Evolutionary conservation across 1,140 invertebrate genomes (phyloP).

Genomic region (Hycleus cichorii): DNA sequence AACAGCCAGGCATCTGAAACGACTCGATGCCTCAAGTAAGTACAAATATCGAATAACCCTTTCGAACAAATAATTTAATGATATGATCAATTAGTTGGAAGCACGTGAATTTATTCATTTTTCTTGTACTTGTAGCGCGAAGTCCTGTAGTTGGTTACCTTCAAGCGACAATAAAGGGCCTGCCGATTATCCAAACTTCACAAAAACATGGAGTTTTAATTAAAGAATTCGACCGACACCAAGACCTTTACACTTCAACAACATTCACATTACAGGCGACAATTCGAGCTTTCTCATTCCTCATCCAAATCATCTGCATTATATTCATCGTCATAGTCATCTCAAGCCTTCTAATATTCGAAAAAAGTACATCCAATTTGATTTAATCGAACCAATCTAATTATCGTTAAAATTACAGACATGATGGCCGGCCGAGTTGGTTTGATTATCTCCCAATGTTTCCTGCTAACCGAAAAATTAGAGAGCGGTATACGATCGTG

Average conservation of each 20-base stretch:
- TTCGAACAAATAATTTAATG: too few relatives aligned
- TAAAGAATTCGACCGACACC: constrained; percentile 67
- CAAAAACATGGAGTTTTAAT: constrained; percentile 66
- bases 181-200: constrained; percentile 67
- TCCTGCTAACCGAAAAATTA: constrained; percentile 51
- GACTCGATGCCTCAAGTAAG: constrained; percentile 80
- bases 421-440: constrained; percentile 43
- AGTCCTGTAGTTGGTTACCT: constrained; percentile 73
- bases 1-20: neutral
- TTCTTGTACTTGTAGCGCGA: constrained; percentile 49
- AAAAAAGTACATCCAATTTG: constrained; percentile 5
- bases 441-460: constrained; percentile 50
- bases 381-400: neutral
- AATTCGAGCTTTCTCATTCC: constrained; percentile 34
- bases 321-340: neutral
- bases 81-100: too few relatives aligned
- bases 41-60: constrained; percentile 20
- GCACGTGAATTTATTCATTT: neutral
- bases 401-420: neutral
- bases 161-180: constrained; percentile 25
- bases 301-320: neutral
- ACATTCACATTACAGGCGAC: constrained; percentile 47
- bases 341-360: constrained; percentile 15
- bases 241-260: constrained; percentile 50
- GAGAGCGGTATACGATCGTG: constrained; percentile 55